Percentiles rank a stretch among this genome's conserved stretches.
These are phyloP conservation scores for Sphaeramia orbicularis DNA, from an alignment of 2,797 vertebrate species.

Conservation along the genomic window DNA sequence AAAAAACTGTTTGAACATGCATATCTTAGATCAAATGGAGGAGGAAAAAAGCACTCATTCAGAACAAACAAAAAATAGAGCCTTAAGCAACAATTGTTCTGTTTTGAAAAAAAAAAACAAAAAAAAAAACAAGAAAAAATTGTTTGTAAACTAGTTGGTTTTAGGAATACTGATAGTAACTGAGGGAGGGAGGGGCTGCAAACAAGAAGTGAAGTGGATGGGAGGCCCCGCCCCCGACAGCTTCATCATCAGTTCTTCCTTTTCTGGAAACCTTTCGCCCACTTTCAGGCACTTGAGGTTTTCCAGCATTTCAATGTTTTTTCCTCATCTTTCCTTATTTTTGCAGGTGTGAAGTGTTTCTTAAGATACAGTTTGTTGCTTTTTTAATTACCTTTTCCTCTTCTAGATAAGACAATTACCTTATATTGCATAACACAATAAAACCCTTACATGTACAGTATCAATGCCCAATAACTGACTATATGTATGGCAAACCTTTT, in stretches of 20 bases:
- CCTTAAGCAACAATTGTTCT: conserved; percentile 62
- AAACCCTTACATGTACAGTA: conserved; percentile 89
- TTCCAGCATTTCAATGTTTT: conserved; percentile 78
- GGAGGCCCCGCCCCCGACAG: conserved; percentile 50
- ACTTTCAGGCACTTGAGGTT: conserved; percentile 85
- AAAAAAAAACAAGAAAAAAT: too few species aligned
- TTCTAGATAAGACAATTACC: conserved; percentile 85
- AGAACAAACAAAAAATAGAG: conserved; percentile 47
- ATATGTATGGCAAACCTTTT: conserved; percentile 88
- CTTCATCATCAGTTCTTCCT: conserved; percentile 67
- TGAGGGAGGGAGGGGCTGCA: conserved; percentile 57
- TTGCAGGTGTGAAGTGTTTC: conserved; percentile 57
- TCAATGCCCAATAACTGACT: conserved; percentile 95
- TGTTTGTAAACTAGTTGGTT: conserved; percentile 71
- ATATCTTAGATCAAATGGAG: conserved; percentile 70
- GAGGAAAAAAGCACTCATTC: conserved; percentile 61
- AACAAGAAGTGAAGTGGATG: conserved; percentile 54
- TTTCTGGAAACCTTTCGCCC: conserved; percentile 84
- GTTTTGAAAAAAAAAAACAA: conserved; percentile 40
- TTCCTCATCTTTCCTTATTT: conserved; percentile 37
- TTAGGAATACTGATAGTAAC: conserved; percentile 79
- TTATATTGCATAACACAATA: conserved; percentile 89
- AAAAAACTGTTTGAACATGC: conserved; percentile 76
- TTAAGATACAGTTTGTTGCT: conserved; percentile 71
- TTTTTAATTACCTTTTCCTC: conserved; percentile 75